Base-by-base conservation (phyloP, 2,113 vertebrate genomes). In the Cyanoderma ruficeps region DNA sequence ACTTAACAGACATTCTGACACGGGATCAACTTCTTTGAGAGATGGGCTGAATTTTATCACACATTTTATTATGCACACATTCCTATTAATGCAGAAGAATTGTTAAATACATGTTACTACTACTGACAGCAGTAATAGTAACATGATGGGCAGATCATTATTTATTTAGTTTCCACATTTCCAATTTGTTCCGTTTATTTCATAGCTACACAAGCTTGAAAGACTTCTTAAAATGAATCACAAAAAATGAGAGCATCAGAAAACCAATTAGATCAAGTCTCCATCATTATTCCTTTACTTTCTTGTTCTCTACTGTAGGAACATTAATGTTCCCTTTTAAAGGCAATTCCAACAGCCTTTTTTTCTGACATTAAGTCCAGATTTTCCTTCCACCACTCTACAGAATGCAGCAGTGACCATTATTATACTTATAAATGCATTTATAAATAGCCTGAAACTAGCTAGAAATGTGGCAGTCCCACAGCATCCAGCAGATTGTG, bases 161-260 rank as follows among this genome's bases (percentile, higher is more conserved):
- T 84, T 94, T 90, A 87, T 94, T 89, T 90, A 64, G 39, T 37
- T 81, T 60, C 49, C 57, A 79, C 42, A 70, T 80, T 87, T 91
- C 67, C 35, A 72, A 91, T 87, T 93, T 94, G 75, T 89, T 94
- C 61, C 47, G 83, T 91, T 91, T 94, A 75, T 76, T 90, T 94
- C 82, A 72, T 72, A 91, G 46, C 65, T 55, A 49, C 65, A 64
- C 25, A 76, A 82, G 78, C 70, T 91, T 94, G 50, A 88, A 87
- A 93, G n/a, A 27, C 18, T 77, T 84, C 61, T 84, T 69, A 46
- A 82, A 87, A 82, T 33, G 23, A 79, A 42, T 76, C 67, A 57
- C 2, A 80, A 71, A 71, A 76, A 76, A 69, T 13, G 8, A 72
- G 55, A 53, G 42, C 25, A 4, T 35, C 52, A 47, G 52, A 65